Percentiles rank a stretch among this genome's conserved stretches.
Evolutionary conservation across 2,113 vertebrate species (phyloP).

Genomic region (Myotis brandtii): DNA sequence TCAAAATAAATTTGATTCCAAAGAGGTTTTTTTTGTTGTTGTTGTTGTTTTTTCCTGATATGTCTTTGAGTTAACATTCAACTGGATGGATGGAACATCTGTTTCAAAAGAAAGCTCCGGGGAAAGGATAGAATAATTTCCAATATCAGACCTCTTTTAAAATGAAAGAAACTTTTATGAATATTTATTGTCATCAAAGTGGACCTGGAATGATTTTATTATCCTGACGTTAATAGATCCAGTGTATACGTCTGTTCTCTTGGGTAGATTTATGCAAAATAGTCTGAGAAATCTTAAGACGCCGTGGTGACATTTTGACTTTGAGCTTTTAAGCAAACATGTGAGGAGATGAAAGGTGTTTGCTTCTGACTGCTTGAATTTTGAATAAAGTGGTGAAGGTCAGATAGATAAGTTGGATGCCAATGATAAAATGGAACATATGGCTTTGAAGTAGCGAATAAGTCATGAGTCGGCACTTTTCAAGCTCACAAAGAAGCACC

Average conservation of each 20-base stretch:
- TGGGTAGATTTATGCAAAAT: neutral
- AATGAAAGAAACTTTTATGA: constrained; percentile 36
- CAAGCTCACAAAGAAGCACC: constrained; percentile 70
- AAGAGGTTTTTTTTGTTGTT: neutral
- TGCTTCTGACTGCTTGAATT: constrained; percentile 57
- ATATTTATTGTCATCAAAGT: constrained; percentile 21
- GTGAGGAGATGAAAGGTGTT: constrained; percentile 28
- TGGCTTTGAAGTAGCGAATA: constrained; percentile 78
- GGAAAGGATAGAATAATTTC: neutral
- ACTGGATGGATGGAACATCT: neutral
- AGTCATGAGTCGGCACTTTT: constrained; percentile 79
- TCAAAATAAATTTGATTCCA: neutral
- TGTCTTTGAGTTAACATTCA: constrained; percentile 48
- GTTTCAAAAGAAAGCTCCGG: neutral
- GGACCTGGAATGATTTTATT: neutral
- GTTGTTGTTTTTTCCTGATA: constrained; percentile 31
- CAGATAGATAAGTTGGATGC: constrained; percentile 74
- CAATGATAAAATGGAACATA: constrained; percentile 80
- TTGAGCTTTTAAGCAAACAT: neutral
- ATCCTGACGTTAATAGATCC: neutral
- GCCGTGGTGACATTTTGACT: neutral
- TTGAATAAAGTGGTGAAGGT: constrained; percentile 80
- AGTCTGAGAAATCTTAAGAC: neutral
- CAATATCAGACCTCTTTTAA: neutral
- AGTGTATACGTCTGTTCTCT: neutral